A percentile compares a stretch with the other conserved stretches of the same genome.
phyloP scores from a whole-genome alignment of 2,113 vertebrate species.

The Ceuthmochares aereus region DNA sequence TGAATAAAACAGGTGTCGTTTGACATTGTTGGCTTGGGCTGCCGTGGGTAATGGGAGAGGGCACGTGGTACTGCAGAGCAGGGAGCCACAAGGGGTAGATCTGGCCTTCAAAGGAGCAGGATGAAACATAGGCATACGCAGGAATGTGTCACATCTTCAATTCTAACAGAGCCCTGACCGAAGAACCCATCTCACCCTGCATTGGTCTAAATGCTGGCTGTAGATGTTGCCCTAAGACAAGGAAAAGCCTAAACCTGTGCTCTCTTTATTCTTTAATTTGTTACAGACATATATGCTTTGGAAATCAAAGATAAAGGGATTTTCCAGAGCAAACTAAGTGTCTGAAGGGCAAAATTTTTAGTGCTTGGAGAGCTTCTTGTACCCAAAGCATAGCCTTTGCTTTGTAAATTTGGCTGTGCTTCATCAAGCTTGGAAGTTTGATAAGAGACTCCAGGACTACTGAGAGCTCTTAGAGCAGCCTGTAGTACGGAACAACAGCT shows the following conservation, averaged over 20 bases:
- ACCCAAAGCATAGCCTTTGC: not conserved
- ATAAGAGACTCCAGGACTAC: not conserved
- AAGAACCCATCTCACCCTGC: not conserved
- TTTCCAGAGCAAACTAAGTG: not conserved
- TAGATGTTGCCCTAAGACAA: not conserved
- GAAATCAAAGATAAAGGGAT: not conserved
- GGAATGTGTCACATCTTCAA: not conserved
- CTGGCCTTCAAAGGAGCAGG: not conserved
- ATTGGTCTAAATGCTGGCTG: not conserved
- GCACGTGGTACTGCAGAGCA: not conserved
- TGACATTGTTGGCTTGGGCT: not conserved
- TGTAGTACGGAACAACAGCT: not conserved
- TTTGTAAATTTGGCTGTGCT: not conserved
- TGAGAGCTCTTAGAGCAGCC: not conserved
- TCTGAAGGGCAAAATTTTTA: not conserved
- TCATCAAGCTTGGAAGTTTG: not conserved
- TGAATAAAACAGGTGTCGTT: constrained; percentile 39
- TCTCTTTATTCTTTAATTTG: not conserved
- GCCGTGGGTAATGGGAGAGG: not conserved
- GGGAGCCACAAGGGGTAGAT: not conserved
- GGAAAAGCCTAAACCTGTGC: not conserved
- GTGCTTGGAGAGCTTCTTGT: not conserved
- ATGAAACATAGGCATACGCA: not conserved
- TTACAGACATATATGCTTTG: not conserved
- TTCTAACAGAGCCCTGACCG: not conserved